Base-by-base conservation (phyloP, 2,888 invertebrate species). In the Rotaria macrura region DNA sequence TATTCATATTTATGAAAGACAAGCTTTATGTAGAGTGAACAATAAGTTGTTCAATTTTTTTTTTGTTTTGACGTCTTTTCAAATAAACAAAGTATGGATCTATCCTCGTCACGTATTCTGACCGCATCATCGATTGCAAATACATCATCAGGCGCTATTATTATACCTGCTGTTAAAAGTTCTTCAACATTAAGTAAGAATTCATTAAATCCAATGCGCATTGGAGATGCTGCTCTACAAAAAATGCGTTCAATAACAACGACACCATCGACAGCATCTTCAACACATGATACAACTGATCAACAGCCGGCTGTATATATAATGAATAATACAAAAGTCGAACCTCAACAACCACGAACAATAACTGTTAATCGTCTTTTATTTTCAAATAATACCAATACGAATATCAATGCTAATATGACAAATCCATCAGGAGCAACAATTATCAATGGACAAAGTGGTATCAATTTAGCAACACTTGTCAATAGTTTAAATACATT, bases 311-410 rank as follows among this genome's bases (percentile, higher is more conserved):
- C 79, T 79, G 79, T 79, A 20, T 79, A n/a, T 43, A 79, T 79
- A 7, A 79, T 79, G 79, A 79, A 79, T 79, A 79, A 79, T 79
- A 1, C 20, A 0, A 79, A 79, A n/a, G 43, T 43, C 43, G 43
- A 79, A 79, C 65, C 65, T 65, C 65, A 65, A 65, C 65, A 65
- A 65, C 65, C 65, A 34, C 65, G 79, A 40, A 79, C 79, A n/a
- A 79, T 79, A 79, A 79, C 79, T 25, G 79, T 79, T 40, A 79
- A 79, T 43, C 79, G 79, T 79, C 79, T 79, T 79, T 40, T 79
- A 43, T 79, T 79, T 79, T 43, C 79, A 6, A 43, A 43, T 79
- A 79, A 40, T 43, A 43, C 20, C n/a, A 79, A 40, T 40, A n/a
- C 7, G 6, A 43, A 7, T 25, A 43, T 3, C 9, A 43, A 12